These are phyloP conservation scores for Laterallus jamaicensis DNA, from an alignment of 2,113 vertebrate genomes.

Conservation along the genomic window DNA sequence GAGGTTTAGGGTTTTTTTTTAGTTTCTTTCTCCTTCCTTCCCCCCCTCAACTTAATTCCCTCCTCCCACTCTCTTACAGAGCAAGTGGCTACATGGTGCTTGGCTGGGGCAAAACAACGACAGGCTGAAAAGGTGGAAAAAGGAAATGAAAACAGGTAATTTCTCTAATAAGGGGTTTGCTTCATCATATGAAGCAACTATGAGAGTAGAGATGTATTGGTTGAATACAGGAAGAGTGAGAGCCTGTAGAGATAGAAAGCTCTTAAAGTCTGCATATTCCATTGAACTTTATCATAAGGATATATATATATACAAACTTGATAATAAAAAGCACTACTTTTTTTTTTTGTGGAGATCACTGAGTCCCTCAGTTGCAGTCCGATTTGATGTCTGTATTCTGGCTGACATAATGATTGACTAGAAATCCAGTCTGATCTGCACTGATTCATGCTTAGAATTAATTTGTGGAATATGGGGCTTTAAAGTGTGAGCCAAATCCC, in stretches of 20 bases:
- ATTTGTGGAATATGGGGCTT: not conserved
- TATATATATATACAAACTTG: not conserved
- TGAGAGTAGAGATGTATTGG: not conserved
- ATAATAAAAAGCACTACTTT: fast-evolving
- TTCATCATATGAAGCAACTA: not conserved
- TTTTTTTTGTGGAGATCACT: not conserved
- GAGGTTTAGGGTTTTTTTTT: too few species aligned
- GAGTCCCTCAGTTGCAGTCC: not conserved
- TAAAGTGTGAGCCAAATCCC: not conserved
- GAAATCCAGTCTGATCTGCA: not conserved
- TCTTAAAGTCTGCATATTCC: not conserved
- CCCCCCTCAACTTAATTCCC: too few species aligned
- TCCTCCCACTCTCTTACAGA: too few species aligned
- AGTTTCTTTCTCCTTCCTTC: too few species aligned
- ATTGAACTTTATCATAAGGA: not conserved
- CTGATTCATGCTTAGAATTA: not conserved
- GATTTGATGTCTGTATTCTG: not conserved
- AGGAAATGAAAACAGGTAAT: not conserved
- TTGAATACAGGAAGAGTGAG: not conserved
- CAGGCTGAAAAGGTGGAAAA: not conserved
- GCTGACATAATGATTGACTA: not conserved
- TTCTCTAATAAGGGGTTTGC: not conserved
- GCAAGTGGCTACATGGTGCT: too few species aligned
- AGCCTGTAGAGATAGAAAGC: not conserved
- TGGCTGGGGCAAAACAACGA: too few species aligned